Evolutionary conservation across 2,797 vertebrate genomes (phyloP).

Genomic region (Syngnathus acus): DNA sequence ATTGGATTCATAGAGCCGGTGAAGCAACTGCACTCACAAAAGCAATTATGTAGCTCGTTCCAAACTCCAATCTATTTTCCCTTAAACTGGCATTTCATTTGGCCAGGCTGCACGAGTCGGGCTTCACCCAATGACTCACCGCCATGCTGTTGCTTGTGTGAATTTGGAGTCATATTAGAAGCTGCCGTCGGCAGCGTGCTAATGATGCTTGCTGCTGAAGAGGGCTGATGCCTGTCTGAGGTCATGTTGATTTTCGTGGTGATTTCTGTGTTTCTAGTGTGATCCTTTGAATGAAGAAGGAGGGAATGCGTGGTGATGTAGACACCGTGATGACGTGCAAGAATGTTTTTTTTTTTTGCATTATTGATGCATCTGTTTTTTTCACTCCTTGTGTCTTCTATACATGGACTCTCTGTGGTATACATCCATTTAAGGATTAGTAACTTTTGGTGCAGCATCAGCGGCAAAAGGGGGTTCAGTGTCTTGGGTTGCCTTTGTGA

Average conservation of each 20-base stretch:
- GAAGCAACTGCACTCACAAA: background rate
- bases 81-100: conserved; percentile 13
- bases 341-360: background rate
- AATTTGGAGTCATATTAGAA: conserved; percentile 48
- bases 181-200: conserved; percentile 32
- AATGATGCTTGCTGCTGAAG: conserved; percentile 40
- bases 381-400: background rate
- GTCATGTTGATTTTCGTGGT: conserved; percentile 15
- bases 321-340: background rate
- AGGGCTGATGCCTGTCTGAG: conserved; percentile 28
- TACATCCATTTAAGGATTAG: background rate
- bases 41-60: background rate
- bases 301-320: background rate
- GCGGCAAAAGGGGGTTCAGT: too few relatives aligned
- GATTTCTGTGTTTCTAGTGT: conserved; percentile 15
- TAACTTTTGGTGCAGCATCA: too few relatives aligned
- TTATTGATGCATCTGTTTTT: background rate
- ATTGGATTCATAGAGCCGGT: background rate
- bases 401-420: background rate
- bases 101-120: conserved; percentile 4
- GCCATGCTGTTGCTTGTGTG: background rate
- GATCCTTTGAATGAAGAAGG: conserved; percentile 8
- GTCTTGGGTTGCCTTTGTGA: too few relatives aligned
- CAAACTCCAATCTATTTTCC: conserved; percentile 7
- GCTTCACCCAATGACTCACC: conserved; percentile 47